These are phyloP conservation scores for Microctonus brassicae DNA, from an alignment of 2,888 invertebrate species.

Conservation along the genomic window DNA sequence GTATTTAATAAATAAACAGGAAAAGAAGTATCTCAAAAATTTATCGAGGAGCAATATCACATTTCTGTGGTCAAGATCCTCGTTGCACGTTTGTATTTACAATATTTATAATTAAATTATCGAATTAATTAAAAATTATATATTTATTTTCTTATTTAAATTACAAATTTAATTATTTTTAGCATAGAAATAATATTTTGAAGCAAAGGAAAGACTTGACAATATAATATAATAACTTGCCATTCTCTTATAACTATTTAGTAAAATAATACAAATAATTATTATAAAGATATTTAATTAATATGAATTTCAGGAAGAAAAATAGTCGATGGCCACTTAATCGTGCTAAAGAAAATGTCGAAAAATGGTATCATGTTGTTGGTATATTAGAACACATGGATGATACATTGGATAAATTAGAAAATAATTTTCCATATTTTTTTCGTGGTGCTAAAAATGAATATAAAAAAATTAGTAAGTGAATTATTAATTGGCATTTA, in stretches of 20 bases:
- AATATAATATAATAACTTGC: too few relatives aligned
- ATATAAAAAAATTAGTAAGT: background rate
- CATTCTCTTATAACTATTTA: too few relatives aligned
- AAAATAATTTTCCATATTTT: constrained; percentile 72
- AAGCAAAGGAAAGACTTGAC: too few relatives aligned
- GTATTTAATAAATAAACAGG: constrained; percentile 50
- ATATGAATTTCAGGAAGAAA: constrained; percentile 68
- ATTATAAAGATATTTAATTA: too few relatives aligned
- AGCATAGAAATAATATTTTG: too few relatives aligned
- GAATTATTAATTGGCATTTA: too few relatives aligned
- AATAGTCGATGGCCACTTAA: constrained; percentile 73
- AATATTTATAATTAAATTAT: background rate
- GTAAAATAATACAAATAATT: too few relatives aligned
- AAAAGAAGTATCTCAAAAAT: constrained; percentile 64
- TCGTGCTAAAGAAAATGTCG: constrained; percentile 73
- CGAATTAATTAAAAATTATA: background rate
- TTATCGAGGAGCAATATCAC: constrained; percentile 72
- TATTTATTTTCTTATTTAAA: too few relatives aligned
- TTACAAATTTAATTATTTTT: too few relatives aligned
- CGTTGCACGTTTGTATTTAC: constrained; percentile 71
- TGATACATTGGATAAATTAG: constrained; percentile 72
- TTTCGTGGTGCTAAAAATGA: constrained; percentile 71
- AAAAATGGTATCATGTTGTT: constrained; percentile 73
- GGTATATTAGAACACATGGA: constrained; percentile 75
- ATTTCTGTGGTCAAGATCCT: constrained; percentile 76